These are phyloP conservation scores for Spicauda simplicius DNA, from an alignment of 2,888 invertebrate genomes.

Conservation along the genomic window DNA sequence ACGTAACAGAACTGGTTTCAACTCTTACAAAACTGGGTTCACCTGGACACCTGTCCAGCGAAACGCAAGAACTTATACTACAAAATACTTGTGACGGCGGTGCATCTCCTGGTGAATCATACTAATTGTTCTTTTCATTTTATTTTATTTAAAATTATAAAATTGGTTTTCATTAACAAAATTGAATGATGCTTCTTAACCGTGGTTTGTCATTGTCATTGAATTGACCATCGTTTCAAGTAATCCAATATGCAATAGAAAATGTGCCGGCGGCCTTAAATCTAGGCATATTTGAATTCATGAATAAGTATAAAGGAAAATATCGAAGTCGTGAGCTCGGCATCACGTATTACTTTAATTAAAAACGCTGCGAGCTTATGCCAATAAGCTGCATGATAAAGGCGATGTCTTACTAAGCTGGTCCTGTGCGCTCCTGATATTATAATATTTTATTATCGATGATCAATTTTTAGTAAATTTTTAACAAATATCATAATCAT, in stretches of 20 bases:
- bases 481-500: too few species aligned
- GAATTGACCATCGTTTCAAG: not conserved
- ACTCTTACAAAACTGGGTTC: too few species aligned
- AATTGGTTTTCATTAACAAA: too few species aligned
- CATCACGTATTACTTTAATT: constrained; percentile 31
- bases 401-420: not conserved
- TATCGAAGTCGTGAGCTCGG: constrained; percentile 27
- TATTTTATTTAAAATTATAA: too few species aligned
- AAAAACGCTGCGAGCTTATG: constrained; percentile 14
- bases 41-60: too few species aligned
- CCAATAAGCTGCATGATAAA: constrained; percentile 3
- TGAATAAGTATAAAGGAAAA: constrained; percentile 25
- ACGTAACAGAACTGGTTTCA: too few species aligned
- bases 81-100: too few species aligned
- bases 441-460: not conserved
- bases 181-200: too few species aligned
- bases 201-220: not conserved
- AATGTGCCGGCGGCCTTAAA: constrained; percentile 16
- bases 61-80: too few species aligned
- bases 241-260: not conserved
- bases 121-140: too few species aligned
- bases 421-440: not conserved
- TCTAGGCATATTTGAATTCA: constrained; percentile 13
- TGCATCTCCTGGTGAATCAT: too few species aligned
- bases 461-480: too few species aligned